Conservation (phyloP, 30 jellyfish, hydroid and myxozoan genomes). For the Aurelia sp. region DNA sequence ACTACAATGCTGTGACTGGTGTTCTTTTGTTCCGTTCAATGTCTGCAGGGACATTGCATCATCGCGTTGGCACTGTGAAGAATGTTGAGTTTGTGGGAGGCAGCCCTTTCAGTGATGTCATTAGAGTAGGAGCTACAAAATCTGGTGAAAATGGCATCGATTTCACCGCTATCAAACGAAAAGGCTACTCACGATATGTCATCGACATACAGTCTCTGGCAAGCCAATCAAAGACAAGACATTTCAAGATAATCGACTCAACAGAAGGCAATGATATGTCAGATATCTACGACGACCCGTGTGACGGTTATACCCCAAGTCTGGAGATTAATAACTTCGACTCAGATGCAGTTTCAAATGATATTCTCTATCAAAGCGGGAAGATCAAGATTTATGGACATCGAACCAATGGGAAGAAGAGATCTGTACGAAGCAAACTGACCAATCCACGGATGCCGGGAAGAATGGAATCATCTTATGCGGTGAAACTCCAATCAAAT, state of each 20-base stretch:
- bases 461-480: background rate
- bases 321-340: background rate
- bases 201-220: background rate
- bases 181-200: conserved; percentile 10
- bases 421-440: background rate
- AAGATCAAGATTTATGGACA: conserved; percentile 19
- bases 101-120: background rate
- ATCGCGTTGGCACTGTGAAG: conserved; percentile 35
- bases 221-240: background rate
- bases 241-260: conserved; percentile 24
- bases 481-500: background rate
- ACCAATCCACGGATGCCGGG: background rate
- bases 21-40: background rate
- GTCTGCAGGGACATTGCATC: background rate
- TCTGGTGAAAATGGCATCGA: conserved; percentile 17
- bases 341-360: conserved; percentile 13
- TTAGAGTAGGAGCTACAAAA: conserved; percentile 13
- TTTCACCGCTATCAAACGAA: conserved; percentile 15
- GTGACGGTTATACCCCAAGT: conserved; percentile 3
- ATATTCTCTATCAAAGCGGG: conserved; percentile 24
- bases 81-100: conserved; percentile 25
- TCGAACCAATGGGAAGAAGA: background rate
- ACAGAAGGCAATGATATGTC: background rate
- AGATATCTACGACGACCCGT: conserved; percentile 1
- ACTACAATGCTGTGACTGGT: conserved; percentile 24